phyloP scores from a whole-genome alignment of 2,797 vertebrate species.

The Lerista edwardsae region DNA sequence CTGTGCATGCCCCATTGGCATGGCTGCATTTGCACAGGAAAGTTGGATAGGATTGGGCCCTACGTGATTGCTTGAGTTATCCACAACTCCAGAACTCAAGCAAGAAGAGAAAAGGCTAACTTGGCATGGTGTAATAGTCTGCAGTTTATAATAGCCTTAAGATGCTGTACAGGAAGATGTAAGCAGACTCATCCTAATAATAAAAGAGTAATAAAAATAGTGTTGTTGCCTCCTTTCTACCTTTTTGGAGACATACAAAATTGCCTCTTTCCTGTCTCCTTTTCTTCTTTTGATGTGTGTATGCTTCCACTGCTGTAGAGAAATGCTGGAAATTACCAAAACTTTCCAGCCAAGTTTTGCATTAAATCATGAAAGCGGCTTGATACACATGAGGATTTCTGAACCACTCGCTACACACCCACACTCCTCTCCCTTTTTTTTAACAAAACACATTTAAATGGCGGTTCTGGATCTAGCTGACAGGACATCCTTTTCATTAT shows the following conservation, averaged over 20 bases:
- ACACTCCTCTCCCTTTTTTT: constrained; percentile 30
- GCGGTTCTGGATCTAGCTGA: constrained; percentile 44
- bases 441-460: constrained; percentile 37
- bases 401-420: constrained; percentile 4
- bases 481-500: constrained; percentile 61
- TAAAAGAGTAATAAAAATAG: neutral
- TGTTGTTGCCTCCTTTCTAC: neutral
- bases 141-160: too few species aligned
- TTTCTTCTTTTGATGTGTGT: neutral
- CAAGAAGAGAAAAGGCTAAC: too few species aligned
- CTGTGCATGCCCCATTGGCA: too few species aligned
- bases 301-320: neutral
- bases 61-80: too few species aligned
- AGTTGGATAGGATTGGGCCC: too few species aligned
- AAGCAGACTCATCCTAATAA: too few species aligned
- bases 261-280: neutral
- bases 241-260: neutral
- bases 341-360: constrained; percentile 7
- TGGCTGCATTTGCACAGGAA: too few species aligned
- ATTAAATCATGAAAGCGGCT: constrained; percentile 24
- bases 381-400: constrained; percentile 30
- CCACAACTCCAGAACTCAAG: too few species aligned
- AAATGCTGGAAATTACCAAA: neutral
- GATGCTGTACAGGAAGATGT: too few species aligned
- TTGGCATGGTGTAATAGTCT: too few species aligned